Evolutionary conservation across 2,888 invertebrate genomes (phyloP).

Genomic region (Coecobrya sp.): DNA sequence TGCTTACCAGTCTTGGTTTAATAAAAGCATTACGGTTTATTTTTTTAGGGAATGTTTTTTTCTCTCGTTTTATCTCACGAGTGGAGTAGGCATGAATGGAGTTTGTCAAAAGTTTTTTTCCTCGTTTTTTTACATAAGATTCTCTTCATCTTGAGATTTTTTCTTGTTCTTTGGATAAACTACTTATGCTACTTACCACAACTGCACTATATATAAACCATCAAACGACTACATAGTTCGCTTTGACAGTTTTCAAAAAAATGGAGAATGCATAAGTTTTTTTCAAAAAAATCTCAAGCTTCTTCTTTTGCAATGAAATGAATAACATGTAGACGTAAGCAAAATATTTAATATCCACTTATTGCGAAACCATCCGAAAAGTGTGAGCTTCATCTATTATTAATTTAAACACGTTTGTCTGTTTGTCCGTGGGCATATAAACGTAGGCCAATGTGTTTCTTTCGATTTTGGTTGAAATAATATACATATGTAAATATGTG

Average conservation of each 20-base stretch:
- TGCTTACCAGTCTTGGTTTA: too few relatives aligned
- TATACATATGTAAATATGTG: too few relatives aligned
- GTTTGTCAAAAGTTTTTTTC: not conserved
- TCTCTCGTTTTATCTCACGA: not conserved
- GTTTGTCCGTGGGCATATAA: too few relatives aligned
- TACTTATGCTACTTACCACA: not conserved
- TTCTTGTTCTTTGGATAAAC: not conserved
- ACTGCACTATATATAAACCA: not conserved
- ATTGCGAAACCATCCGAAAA: too few relatives aligned
- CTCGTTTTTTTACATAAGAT: not conserved
- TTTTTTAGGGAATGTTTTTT: too few relatives aligned
- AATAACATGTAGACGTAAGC: too few relatives aligned
- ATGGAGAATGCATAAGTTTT: not conserved
- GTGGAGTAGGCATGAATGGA: not conserved
- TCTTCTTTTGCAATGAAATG: not conserved
- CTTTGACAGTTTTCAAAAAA: conserved; percentile 21
- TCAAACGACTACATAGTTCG: not conserved
- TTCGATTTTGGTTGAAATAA: too few relatives aligned
- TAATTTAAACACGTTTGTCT: too few relatives aligned
- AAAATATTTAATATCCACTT: too few relatives aligned
- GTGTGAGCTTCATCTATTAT: too few relatives aligned
- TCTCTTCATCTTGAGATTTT: not conserved
- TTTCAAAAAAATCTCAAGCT: not conserved
- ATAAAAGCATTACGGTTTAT: too few relatives aligned
- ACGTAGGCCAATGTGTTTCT: too few relatives aligned